phyloP scores from a whole-genome alignment of 2,888 invertebrate genomes.

The Seira musarum region DNA sequence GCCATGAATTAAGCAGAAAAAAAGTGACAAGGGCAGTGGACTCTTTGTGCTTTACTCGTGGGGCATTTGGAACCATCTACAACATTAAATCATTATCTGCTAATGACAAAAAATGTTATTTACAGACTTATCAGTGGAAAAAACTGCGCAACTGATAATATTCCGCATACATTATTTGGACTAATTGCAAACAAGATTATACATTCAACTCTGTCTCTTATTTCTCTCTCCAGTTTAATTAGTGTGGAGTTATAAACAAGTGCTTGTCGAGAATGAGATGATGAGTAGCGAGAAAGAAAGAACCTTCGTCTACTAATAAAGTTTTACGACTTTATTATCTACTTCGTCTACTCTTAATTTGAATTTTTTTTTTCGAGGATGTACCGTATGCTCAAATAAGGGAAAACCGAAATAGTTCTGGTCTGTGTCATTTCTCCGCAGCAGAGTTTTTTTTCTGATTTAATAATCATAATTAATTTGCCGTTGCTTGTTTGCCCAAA shows the following conservation, averaged over 20 bases:
- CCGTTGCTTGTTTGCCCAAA: not conserved
- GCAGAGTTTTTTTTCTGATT: not conserved
- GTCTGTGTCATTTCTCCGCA: not conserved
- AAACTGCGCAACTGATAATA: constrained; percentile 7
- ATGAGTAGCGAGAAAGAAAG: not conserved
- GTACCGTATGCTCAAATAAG: constrained; percentile 12
- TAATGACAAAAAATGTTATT: constrained; percentile 1
- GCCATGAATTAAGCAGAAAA: too few species aligned
- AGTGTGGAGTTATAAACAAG: not conserved
- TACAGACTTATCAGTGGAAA: not conserved
- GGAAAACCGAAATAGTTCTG: not conserved
- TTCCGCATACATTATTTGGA: not conserved
- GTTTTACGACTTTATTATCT: not conserved
- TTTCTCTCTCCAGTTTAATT: not conserved
- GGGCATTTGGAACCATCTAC: not conserved
- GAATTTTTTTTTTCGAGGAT: not conserved
- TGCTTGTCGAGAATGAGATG: too few species aligned
- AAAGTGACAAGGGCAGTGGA: constrained; percentile 7
- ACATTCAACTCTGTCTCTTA: too few species aligned
- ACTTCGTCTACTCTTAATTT: not conserved
- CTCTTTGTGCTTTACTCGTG: not conserved
- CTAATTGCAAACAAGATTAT: constrained; percentile 1
- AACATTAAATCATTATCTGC: not conserved
- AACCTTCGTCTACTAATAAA: constrained; percentile 3
- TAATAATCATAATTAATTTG: constrained; percentile 14